Evolutionary conservation across 1,140 invertebrate species (phyloP), one percentile per base, ranked within the genome.

Genomic region (Glossosoma conforme): DNA sequence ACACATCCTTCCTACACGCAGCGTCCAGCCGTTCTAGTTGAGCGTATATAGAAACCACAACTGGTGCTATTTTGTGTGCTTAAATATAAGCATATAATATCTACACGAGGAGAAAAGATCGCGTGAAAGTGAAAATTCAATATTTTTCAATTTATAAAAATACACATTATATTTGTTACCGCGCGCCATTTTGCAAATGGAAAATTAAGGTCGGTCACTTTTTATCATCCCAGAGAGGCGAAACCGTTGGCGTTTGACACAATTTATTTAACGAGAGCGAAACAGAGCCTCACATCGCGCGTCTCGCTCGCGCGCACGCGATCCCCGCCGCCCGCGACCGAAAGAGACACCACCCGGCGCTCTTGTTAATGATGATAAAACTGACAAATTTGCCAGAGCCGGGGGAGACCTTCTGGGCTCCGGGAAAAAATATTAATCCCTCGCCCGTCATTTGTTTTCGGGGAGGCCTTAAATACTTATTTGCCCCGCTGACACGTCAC

Each of bases 391-490:
- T 57, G 55, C 35, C 45, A 48, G 40, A 21, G 38, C 17, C 46
- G 14, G 40, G 41, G 24, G 45, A 43, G 47, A 50, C 47, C 53
- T 50, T 43, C 47, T 17, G 25, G 24, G 22, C 18, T 37, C 41
- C 38, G 40, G 48, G 48, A 57, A 57, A 57, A 57, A 57, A 50
- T 44, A 43, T 44, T 52, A 52, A 57, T 52, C 50, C 45, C 45
- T 32, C 25, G 46, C 48, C 49, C 51, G 49, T 44, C 41, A 52
- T 57, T 57, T 52, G 51, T 57, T 52, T 52, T 44, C 50, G 22
- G 30, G 41, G 41, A 53, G 44, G 45, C 55, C 55, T 57, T 57
- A 57, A 57, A 57, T 57, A 57, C 55, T 57, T 57, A 53, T 57
- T 57, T 57, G 55, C 55, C 24, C 50, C 49, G 49, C 40, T 57